Evolutionary conservation across 2,113 vertebrate genomes (phyloP), one percentile per base, ranked within the genome.

Genomic region (Prunella fulvescens): DNA sequence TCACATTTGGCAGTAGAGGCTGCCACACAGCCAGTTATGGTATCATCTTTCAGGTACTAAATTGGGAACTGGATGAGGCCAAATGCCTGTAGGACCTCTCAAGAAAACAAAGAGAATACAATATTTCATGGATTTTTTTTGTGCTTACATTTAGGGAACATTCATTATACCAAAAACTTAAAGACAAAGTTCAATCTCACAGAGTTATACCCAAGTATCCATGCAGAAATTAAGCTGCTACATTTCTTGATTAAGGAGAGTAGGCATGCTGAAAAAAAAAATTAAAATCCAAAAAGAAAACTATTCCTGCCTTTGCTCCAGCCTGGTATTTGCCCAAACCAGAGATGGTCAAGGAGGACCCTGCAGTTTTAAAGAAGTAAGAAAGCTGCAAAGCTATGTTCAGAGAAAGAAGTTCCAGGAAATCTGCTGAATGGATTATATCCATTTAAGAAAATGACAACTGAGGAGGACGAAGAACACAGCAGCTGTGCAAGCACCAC

Each of bases 341-440:
- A 81, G 25, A 61, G 14, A 31, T 73, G 35, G 12, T 16, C n/a
- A 77, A 73, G 39, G 17, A 80, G 35, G 37, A 90, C 14, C 16
- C 31, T 23, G 23, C 40, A 58, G 33, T 58, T 90, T 51, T 47
- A 78, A 62, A 73, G 58, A 37, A 69, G 45, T 47, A 73, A 76
- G 51, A 64, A 45, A 88, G 15, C 4, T 65, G 33, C 50, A 50
- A 0, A 77, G 58, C n/a, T 80, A 39, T 23, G 54, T 66, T 47
- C 62, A 66, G 58, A 50, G 82, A 88, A 83, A 50, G 79, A 81
- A 83, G 80, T 95, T 93, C 92, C 86, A 94, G 69, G 86, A 96
- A 94, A 92, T 54, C 64, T 90, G 64, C 79, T 74, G 82, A 92
- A 94, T 78, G 86, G 82, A 92, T 96, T 90, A 78, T 35, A 81